Conservation (phyloP, 2,797 vertebrate species). For the Arremon aurantiirostris region DNA sequence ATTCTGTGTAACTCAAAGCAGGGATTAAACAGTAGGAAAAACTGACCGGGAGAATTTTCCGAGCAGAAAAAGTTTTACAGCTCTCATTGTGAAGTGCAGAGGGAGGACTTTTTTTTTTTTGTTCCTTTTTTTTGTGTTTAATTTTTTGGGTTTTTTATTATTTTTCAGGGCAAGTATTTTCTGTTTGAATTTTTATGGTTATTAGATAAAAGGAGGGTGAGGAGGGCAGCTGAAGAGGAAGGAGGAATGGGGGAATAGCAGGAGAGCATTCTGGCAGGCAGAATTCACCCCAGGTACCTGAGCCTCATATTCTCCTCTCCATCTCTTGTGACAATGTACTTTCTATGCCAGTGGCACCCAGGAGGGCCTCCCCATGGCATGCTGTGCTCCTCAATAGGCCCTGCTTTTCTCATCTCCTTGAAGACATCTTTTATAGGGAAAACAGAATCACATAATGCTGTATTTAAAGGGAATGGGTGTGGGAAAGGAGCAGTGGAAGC, state of each 20-base stretch:
- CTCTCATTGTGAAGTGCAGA: conserved; percentile 68
- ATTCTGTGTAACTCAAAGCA: conserved; percentile 68
- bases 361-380: not conserved
- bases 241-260: conserved; percentile 2
- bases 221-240: not conserved
- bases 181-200: not conserved
- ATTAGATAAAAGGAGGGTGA: not conserved
- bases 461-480: not conserved
- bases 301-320: not conserved
- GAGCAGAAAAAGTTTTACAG: conserved; percentile 70
- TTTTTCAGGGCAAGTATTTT: not conserved
- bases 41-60: conserved; percentile 70
- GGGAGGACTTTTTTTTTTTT: not conserved
- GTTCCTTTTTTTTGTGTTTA: not conserved
- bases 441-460: not conserved
- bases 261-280: not conserved
- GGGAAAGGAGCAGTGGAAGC: not conserved
- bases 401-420: conserved; percentile 43
- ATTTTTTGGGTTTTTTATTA: rapidly evolving
- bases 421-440: conserved; percentile 22
- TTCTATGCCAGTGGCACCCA: not conserved
- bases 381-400: not conserved
- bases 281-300: not conserved
- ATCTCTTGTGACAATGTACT: not conserved
- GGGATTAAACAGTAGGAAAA: conserved; percentile 78